Evolutionary conservation across 1,140 invertebrate species (phyloP).

Genomic region (Zaprionus davidi): DNA sequence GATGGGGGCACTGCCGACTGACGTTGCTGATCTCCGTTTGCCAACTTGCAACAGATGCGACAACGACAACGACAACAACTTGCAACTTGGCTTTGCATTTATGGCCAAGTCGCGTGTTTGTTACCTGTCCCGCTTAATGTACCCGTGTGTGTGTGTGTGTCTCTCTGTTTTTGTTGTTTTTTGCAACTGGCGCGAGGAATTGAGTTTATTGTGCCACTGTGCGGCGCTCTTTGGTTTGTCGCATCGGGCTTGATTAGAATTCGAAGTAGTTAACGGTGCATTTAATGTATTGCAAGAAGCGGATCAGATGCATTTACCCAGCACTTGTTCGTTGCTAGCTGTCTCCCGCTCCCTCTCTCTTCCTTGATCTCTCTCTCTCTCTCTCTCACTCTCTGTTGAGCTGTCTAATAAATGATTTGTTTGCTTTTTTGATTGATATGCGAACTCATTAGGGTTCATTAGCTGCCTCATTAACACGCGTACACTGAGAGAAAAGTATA

Average conservation of each 20-base stretch:
- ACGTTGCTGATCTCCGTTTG: slow-evolving; percentile 35
- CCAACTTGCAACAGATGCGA: slow-evolving; percentile 46
- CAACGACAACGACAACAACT: slow-evolving; percentile 26
- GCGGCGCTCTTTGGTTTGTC: slow-evolving; percentile 73
- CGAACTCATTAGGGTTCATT: slow-evolving; percentile 44
- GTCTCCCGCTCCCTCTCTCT: slow-evolving; percentile 12
- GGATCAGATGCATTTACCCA: slow-evolving; percentile 74
- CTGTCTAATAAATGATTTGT: slow-evolving; percentile 28
- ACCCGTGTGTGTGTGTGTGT: slow-evolving; percentile 20
- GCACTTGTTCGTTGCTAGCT: slow-evolving; percentile 8
- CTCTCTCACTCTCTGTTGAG: slow-evolving; percentile 1
- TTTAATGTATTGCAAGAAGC: slow-evolving; percentile 70
- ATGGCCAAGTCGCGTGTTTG: slow-evolving; percentile 77
- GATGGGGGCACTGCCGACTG: slow-evolving; percentile 18
- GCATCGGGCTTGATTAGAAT: slow-evolving; percentile 80
- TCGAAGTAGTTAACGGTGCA: slow-evolving; percentile 79
- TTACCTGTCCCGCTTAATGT: slow-evolving; percentile 54
- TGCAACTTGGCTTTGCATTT: slow-evolving; percentile 73
- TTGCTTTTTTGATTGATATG: slow-evolving; percentile 34
- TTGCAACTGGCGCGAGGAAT: slow-evolving; percentile 55
- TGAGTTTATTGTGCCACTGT: slow-evolving; percentile 77
- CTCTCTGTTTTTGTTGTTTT: slow-evolving; percentile 21
- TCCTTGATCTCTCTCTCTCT: neutral
- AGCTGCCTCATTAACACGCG: slow-evolving; percentile 10
- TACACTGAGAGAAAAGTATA: slow-evolving; percentile 11